phyloP scores from a whole-genome alignment of 1,140 invertebrate genomes.

The Drosophila ohnishii region DNA sequence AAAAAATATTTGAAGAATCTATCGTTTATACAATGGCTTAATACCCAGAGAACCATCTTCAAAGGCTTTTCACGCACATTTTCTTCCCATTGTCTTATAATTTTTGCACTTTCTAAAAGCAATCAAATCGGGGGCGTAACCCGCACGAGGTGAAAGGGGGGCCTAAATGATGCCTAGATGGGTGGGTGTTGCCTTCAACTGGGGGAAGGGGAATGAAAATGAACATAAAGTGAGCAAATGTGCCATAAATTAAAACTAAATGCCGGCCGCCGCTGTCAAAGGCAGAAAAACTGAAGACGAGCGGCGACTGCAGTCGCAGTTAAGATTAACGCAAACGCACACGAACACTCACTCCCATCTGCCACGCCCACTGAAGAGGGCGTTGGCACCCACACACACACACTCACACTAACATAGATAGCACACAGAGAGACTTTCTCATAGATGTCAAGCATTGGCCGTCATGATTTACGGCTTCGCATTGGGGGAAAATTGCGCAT shows the following conservation, averaged over 20 bases:
- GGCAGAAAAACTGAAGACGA: conserved; percentile 61
- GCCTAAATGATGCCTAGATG: conserved; percentile 4
- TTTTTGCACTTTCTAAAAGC: conserved; percentile 26
- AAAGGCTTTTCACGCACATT: conserved; percentile 9
- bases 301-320: conserved; percentile 65
- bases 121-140: conserved; percentile 43
- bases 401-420: not conserved
- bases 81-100: conserved; percentile 19
- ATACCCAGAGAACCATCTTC: conserved; percentile 10
- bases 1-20: not conserved
- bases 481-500: conserved; percentile 75
- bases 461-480: conserved; percentile 72
- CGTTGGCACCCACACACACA: conserved; percentile 55
- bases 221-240: conserved; percentile 63
- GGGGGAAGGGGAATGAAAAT: conserved; percentile 17
- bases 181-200: conserved; percentile 25
- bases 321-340: conserved; percentile 67
- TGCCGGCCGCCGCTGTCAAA: conserved; percentile 68
- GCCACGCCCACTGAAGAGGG: conserved; percentile 53
- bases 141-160: conserved; percentile 10
- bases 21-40: not conserved
- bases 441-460: conserved; percentile 72
- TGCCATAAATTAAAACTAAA: conserved; percentile 81
- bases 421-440: conserved; percentile 20
- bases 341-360: conserved; percentile 23